Evolutionary conservation across 2,113 vertebrate species (phyloP), one percentile per base, ranked within the genome.

Genomic region (Dasyprocta punctata): DNA sequence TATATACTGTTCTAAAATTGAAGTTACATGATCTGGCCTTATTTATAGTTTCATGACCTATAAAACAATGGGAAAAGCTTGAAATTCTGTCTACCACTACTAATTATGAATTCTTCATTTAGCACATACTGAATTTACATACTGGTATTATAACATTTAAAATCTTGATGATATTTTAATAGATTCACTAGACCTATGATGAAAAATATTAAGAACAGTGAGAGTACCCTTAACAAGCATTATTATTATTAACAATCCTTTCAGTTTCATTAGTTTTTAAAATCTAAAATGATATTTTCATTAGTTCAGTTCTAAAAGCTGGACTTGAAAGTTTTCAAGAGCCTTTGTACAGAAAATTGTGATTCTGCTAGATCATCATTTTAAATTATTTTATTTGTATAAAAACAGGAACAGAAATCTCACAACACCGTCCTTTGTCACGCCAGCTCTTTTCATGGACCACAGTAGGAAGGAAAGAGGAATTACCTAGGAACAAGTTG

Each of bases 41-140:
- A 36, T 92, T 95, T 96, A 73, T 73, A 78, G 38, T 41, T 69
- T 95, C 38, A 87, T 75, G 12, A 13, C 75, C 95, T 89, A 83
- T 71, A 84, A 95, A 95, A 44, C 90, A 95, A 69, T 67, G 75
- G 86, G 84, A 90, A 91, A 97, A 90, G n/a, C 52, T 56, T 60
- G 75, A 96, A 94, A 73, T 87, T 30, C 49, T 92, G 10, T 56
- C n/a, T 65, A 19, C 33, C 41, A 92, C 49, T 90, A 92, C 24
- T 54, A 92, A 90, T 92, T 87, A 93, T 78, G 11, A 92, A 87
- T 65, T 96, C 36, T 88, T 97, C 41, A 90, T 63, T 92, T n/a
- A 93, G 28, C 60, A 49, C 84, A 60, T 96, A 93, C 19, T 96
- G 73, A 92, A 81, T 95, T 96, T 94, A 88, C 41, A 73, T 88